These are phyloP conservation scores for Ficedula albicollis DNA, from an alignment of 2,797 vertebrate genomes.

Conservation along the genomic window DNA sequence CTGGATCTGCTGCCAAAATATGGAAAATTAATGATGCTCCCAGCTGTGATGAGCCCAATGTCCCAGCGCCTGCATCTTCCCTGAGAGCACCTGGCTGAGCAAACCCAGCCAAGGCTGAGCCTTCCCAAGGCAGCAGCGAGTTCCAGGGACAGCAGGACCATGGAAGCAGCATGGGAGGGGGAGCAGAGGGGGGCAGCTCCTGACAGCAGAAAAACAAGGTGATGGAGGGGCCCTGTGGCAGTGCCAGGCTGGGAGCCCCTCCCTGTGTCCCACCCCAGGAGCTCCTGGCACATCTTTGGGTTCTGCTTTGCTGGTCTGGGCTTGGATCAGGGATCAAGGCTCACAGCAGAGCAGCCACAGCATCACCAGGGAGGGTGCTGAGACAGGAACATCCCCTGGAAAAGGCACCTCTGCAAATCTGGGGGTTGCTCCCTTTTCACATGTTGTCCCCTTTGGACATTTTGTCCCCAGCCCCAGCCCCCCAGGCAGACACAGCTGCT, in stretches of 20 bases:
- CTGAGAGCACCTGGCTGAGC: background rate
- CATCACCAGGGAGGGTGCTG: background rate
- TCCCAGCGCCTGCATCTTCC: background rate
- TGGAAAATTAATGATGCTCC: background rate
- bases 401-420: background rate
- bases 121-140: background rate
- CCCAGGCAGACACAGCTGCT: background rate
- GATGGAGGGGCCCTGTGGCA: background rate
- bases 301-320: background rate
- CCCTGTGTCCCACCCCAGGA: accelerated
- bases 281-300: accelerated
- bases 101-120: background rate
- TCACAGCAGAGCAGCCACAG: accelerated
- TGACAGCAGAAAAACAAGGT: background rate
- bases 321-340: accelerated
- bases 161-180: background rate
- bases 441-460: background rate
- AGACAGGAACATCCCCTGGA: background rate
- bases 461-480: background rate
- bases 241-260: background rate
- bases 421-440: background rate
- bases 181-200: background rate
- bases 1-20: background rate
- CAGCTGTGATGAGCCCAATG: accelerated
- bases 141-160: background rate